Conservation (phyloP, 2,113 vertebrate genomes). For the Coracopsis vasa region DNA sequence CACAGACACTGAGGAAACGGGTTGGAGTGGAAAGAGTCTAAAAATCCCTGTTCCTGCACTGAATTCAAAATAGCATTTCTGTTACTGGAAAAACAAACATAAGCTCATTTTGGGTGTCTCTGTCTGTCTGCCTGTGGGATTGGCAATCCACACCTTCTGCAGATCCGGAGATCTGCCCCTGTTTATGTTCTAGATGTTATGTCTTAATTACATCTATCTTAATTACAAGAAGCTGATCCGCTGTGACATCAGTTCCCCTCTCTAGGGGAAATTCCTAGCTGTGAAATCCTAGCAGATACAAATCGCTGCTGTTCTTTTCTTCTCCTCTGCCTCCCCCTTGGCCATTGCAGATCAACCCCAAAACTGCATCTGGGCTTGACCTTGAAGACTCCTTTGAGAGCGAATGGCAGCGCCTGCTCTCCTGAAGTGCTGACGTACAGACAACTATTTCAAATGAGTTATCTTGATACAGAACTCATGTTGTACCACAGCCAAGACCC, state of each 20-base stretch:
- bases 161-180: neutral
- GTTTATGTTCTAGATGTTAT: neutral
- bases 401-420: neutral
- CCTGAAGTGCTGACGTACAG: slow-evolving; percentile 25
- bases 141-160: slow-evolving; percentile 10
- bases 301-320: neutral
- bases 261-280: slow-evolving; percentile 19
- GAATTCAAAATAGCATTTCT: slow-evolving; percentile 54
- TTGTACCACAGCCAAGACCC: slow-evolving; percentile 32
- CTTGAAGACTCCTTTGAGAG: slow-evolving; percentile 6
- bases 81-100: slow-evolving; percentile 58
- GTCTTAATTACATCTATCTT: slow-evolving; percentile 7
- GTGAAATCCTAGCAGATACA: slow-evolving; percentile 1
- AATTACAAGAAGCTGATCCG: slow-evolving; percentile 1
- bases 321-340: neutral
- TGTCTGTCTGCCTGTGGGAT: slow-evolving; percentile 11
- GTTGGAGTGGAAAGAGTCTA: slow-evolving; percentile 39
- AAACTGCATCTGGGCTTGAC: slow-evolving; percentile 15
- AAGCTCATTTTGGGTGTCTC: slow-evolving; percentile 45
- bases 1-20: neutral
- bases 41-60: slow-evolving; percentile 51
- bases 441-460: slow-evolving; percentile 22
- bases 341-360: neutral
- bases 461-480: neutral
- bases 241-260: slow-evolving; percentile 25